Evolutionary conservation across 1,140 invertebrate genomes (phyloP).

Genomic region (Zaprionus ornatus): DNA sequence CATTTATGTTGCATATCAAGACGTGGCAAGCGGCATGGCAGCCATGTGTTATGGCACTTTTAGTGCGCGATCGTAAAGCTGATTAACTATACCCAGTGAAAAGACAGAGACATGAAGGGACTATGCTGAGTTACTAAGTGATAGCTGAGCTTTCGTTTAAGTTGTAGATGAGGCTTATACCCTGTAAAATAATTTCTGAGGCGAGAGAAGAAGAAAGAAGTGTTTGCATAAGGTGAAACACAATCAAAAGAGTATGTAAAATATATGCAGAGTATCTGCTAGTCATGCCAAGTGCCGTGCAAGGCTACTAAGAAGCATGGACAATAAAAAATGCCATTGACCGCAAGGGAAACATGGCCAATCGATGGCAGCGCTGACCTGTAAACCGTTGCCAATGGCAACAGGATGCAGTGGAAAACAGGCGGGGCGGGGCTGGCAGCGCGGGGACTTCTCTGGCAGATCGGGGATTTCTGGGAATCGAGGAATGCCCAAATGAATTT

Average conservation of each 20-base stretch:
- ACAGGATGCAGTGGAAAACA: conserved; percentile 20
- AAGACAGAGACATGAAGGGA: too few relatives aligned
- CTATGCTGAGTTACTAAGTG: background rate
- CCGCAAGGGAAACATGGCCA: conserved; percentile 22
- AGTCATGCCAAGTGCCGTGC: background rate
- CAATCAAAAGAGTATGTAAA: background rate
- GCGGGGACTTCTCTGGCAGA: background rate
- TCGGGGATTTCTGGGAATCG: conserved; percentile 9
- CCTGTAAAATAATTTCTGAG: background rate
- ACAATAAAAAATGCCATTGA: conserved; percentile 30
- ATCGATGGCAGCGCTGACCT: conserved; percentile 38
- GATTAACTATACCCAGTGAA: conserved; percentile 59
- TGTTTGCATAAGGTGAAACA: background rate
- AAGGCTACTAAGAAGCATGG: background rate
- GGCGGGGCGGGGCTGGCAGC: background rate
- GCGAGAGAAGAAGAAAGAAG: too few relatives aligned
- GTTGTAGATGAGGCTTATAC: background rate
- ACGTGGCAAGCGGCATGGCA: conserved; percentile 26
- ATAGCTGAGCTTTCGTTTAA: background rate
- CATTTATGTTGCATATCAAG: conserved; percentile 65
- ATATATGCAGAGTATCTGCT: background rate
- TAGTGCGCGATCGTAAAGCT: conserved; percentile 51
- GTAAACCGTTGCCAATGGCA: conserved; percentile 48
- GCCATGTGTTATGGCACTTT: conserved; percentile 52
- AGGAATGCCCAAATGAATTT: conserved; percentile 76